These are phyloP conservation scores for Corydoras sp. DNA, from an alignment of 2,113 vertebrate species.

Conservation along the genomic window DNA sequence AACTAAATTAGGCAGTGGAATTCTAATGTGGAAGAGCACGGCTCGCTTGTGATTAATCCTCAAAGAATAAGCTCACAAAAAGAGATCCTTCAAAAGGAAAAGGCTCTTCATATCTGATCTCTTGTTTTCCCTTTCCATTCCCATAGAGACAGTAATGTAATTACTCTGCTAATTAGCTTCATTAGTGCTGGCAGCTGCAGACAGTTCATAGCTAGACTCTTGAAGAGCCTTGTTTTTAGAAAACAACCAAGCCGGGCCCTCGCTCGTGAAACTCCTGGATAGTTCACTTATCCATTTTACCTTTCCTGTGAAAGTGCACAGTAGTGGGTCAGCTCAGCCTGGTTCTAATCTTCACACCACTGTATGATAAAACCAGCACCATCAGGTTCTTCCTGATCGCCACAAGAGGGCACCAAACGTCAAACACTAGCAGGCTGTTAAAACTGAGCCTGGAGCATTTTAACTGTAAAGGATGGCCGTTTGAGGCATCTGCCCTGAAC, in stretches of 20 bases:
- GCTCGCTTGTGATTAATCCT: conserved; percentile 67
- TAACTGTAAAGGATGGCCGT: background rate
- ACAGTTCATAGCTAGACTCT: conserved; percentile 81
- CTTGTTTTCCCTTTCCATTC: conserved; percentile 98
- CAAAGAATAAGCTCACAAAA: conserved; percentile 67
- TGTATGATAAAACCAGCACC: background rate
- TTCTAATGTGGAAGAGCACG: conserved; percentile 68
- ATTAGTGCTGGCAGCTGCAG: conserved; percentile 95
- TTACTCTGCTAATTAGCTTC: conserved; percentile 97
- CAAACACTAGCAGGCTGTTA: conserved; percentile 21
- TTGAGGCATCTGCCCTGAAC: conserved; percentile 7
- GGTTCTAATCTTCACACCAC: background rate
- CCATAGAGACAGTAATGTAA: conserved; percentile 98
- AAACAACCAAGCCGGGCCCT: conserved; percentile 53
- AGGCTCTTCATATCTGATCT: conserved; percentile 82
- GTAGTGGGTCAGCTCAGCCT: background rate
- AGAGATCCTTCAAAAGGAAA: conserved; percentile 68
- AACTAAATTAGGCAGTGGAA: conserved; percentile 42
- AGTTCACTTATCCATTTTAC: conserved; percentile 45
- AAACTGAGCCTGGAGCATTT: background rate
- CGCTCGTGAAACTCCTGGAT: conserved; percentile 66
- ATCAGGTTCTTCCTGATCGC: conserved; percentile 1
- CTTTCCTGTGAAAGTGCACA: conserved; percentile 2
- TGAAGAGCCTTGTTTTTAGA: conserved; percentile 71
- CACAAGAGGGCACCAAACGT: conserved; percentile 64